These are phyloP conservation scores for Passer montanus DNA, from an alignment of 2,113 vertebrate genomes.

Conservation along the genomic window DNA sequence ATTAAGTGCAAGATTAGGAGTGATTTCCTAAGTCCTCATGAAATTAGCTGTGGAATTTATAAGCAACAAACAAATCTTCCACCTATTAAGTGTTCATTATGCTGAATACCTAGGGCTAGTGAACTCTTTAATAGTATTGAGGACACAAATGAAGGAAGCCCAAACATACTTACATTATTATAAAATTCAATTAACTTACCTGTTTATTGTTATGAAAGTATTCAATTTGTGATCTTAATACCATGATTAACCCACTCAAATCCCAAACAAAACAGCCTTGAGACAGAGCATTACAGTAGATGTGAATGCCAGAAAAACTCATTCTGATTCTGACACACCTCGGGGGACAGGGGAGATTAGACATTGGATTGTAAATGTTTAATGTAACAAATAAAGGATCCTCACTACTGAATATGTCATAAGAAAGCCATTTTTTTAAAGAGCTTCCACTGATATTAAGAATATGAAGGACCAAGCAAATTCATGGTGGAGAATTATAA, in stretches of 20 bases:
- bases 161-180: not conserved
- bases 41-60: slow-evolving; percentile 13
- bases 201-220: not conserved
- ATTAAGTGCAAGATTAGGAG: not conserved
- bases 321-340: not conserved
- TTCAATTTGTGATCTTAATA: slow-evolving; percentile 22
- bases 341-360: not conserved
- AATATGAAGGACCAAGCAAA: not conserved
- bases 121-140: not conserved
- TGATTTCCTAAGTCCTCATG: not conserved
- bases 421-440: slow-evolving; percentile 9
- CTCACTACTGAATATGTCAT: not conserved
- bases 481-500: not conserved
- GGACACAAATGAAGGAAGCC: not conserved
- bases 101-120: not conserved
- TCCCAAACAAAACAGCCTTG: slow-evolving; percentile 20
- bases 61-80: slow-evolving; percentile 1
- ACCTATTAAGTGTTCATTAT: not conserved
- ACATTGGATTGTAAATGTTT: not conserved
- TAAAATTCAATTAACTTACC: slow-evolving; percentile 53
- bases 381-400: slow-evolving; percentile 28
- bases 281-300: slow-evolving; percentile 40
- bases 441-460: not conserved
- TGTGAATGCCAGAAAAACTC: slow-evolving; percentile 15
- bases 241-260: slow-evolving; percentile 24